Percentiles rank a stretch among this genome's conserved stretches.
Conservation (phyloP, 2,113 vertebrate genomes). For the Grus americana region DNA sequence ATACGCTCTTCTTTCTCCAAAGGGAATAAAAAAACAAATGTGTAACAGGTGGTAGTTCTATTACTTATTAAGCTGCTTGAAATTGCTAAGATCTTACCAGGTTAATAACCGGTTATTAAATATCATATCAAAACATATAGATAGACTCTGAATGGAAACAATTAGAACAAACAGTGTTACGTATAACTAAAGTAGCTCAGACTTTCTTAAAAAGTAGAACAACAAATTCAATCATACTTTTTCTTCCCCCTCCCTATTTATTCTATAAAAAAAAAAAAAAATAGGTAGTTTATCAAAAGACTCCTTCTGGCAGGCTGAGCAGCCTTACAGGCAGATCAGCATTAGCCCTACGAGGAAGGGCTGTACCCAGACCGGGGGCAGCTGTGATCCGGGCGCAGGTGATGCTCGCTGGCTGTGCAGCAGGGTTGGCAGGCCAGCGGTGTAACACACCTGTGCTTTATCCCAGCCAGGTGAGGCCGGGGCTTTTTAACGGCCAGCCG, state of each 20-base stretch:
- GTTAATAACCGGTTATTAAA: too few species aligned
- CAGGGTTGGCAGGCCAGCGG: neutral
- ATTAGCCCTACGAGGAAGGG: fast-evolving
- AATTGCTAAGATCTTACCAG: neutral
- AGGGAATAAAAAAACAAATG: neutral
- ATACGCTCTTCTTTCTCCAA: neutral
- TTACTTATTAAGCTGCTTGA: neutral
- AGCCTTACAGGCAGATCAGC: too few species aligned
- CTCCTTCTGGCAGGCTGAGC: neutral
- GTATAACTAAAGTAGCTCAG: neutral
- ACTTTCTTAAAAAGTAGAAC: neutral
- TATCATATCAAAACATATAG: neutral
- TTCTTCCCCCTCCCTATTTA: neutral
- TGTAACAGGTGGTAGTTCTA: neutral
- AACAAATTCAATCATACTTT: neutral
- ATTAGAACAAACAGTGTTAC: neutral
- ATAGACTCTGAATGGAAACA: neutral
- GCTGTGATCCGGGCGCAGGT: neutral
- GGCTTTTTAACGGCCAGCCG: fast-evolving
- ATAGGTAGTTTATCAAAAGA: neutral
- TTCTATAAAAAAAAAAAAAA: too few species aligned
- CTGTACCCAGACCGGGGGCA: neutral
- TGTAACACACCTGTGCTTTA: neutral
- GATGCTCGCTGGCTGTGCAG: neutral
- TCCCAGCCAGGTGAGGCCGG: neutral